A percentile compares a stretch with the other conserved stretches of the same genome.
Conservation (phyloP, 2,888 invertebrate species). For the Drosophila mayaguana region DNA sequence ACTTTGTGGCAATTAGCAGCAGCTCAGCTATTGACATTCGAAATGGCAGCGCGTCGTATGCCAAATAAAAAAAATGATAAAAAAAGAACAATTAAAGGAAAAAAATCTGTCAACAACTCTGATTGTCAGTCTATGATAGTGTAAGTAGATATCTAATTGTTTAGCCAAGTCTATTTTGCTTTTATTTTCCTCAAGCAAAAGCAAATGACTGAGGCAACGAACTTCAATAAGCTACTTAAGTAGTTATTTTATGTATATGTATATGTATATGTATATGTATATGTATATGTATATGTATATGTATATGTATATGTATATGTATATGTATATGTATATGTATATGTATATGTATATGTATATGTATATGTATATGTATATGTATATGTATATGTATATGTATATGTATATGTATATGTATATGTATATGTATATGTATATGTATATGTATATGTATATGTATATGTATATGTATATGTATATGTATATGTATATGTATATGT, state of each 20-base stretch:
- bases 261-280: too few relatives aligned
- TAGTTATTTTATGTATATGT: not conserved
- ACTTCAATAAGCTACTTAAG: conserved; percentile 24
- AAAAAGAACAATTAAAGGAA: not conserved
- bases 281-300: too few relatives aligned
- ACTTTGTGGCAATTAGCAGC: conserved; percentile 66
- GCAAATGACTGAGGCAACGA: conserved; percentile 48
- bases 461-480: too few relatives aligned
- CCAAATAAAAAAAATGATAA: not conserved
- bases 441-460: too few relatives aligned
- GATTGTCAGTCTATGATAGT: conserved; percentile 20
- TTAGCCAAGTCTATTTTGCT: not conserved
- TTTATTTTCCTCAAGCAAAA: not conserved
- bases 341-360: too few relatives aligned
- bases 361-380: too few relatives aligned
- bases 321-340: too few relatives aligned
- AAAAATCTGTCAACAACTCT: conserved; percentile 10
- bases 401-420: too few relatives aligned
- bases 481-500: too few relatives aligned
- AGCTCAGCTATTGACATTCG: conserved; percentile 45
- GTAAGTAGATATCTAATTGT: conserved; percentile 4
- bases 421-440: too few relatives aligned
- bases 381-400: too few relatives aligned
- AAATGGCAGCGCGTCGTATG: conserved; percentile 34
- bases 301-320: too few relatives aligned